Percentiles rank a stretch among this genome's conserved stretches.
Conservation (phyloP, 2,113 vertebrate genomes). For the Shinisaurus crocodilurus region DNA sequence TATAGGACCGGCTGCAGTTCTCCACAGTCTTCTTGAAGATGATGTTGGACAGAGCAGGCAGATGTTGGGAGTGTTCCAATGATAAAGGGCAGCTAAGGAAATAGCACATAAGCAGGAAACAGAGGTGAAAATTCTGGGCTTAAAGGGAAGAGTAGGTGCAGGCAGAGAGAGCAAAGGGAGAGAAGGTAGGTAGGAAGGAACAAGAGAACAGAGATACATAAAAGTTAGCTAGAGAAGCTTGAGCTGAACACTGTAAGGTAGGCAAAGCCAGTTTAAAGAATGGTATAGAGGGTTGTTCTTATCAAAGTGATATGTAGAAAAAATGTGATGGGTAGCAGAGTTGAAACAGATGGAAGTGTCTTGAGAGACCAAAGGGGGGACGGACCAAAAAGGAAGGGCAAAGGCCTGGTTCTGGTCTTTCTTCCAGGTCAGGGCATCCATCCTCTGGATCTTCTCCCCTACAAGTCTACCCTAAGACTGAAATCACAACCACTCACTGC, state of each 20-base stretch:
- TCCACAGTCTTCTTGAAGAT: neutral
- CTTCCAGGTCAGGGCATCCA: too few relatives aligned
- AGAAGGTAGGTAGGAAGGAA: fast-evolving
- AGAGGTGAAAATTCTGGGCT: neutral
- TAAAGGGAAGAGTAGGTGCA: neutral
- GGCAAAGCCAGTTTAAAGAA: neutral
- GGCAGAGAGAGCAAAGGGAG: neutral
- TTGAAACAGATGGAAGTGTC: neutral
- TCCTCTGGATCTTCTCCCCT: neutral
- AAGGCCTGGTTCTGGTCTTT: neutral
- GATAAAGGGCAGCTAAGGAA: neutral
- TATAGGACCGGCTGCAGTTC: too few relatives aligned
- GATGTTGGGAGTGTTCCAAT: neutral
- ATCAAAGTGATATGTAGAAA: neutral
- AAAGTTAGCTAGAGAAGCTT: neutral
- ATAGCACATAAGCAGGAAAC: neutral
- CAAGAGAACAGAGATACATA: neutral
- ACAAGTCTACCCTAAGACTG: neutral
- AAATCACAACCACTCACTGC: neutral
- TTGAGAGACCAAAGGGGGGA: neutral
- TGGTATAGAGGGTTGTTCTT: neutral
- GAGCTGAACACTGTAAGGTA: neutral
- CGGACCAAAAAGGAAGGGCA: neutral
- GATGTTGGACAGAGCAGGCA: neutral
- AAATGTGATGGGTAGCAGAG: too few relatives aligned